Conservation (phyloP, 2,797 vertebrate genomes). For the Parauchenoglanis punctatus region DNA sequence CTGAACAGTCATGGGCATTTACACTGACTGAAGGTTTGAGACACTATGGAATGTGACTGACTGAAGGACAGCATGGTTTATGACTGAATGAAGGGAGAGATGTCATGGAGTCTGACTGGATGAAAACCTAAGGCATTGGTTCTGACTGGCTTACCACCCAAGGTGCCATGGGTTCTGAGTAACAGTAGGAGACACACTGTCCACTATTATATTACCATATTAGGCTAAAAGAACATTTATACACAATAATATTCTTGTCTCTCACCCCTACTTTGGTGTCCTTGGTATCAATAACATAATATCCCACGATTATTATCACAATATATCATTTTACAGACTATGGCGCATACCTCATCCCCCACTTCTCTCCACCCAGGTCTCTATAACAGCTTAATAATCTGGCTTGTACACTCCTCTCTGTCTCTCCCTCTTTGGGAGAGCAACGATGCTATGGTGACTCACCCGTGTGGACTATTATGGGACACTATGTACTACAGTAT, state of each 20-base stretch:
- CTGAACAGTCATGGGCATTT: neutral
- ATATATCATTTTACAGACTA: neutral
- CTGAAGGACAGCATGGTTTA: neutral
- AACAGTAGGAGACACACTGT: neutral
- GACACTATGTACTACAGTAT: neutral
- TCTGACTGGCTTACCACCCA: neutral
- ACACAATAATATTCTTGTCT: neutral
- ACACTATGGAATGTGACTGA: neutral
- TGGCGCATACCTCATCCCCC: neutral
- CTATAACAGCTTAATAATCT: neutral
- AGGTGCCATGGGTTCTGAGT: neutral
- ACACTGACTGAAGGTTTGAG: neutral
- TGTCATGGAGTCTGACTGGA: neutral
- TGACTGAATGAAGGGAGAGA: neutral
- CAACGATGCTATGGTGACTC: neutral
- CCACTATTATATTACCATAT: neutral
- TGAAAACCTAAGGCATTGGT: neutral
- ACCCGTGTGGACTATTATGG: neutral
- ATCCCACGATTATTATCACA: neutral
- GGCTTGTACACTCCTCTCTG: neutral
- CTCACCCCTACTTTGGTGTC: neutral
- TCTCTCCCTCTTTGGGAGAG: neutral
- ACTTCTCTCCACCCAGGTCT: neutral
- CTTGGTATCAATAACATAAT: neutral
- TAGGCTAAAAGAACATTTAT: neutral